Evolutionary conservation across 2,888 invertebrate genomes (phyloP).

Genomic region (Noctua pronuba): DNA sequence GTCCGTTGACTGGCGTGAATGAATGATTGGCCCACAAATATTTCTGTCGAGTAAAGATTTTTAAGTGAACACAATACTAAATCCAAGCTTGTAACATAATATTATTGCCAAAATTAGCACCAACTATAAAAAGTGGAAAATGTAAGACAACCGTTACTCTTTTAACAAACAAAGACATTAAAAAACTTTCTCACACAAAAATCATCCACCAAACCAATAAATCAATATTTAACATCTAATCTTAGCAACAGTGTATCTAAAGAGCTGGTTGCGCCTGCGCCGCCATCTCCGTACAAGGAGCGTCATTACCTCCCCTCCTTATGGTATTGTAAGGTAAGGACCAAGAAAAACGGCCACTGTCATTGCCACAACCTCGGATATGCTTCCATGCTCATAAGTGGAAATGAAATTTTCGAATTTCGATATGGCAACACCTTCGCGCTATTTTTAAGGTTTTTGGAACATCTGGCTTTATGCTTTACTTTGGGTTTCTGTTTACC

Average conservation of each 20-base stretch:
- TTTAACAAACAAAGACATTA: neutral
- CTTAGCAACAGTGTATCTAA: constrained; percentile 42
- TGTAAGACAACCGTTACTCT: too few species aligned
- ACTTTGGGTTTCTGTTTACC: constrained; percentile 28
- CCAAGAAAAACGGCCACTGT: constrained; percentile 79
- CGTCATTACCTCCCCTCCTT: constrained; percentile 79
- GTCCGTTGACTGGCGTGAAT: neutral
- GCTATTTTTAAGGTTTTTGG: constrained; percentile 52
- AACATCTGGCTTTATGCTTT: constrained; percentile 54
- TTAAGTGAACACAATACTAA: neutral
- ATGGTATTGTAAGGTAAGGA: constrained; percentile 83
- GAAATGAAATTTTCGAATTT: constrained; percentile 78
- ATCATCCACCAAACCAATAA: neutral
- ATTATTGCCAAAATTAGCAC: neutral
- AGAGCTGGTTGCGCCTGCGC: constrained; percentile 43
- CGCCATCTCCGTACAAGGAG: constrained; percentile 75
- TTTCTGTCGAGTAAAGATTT: neutral
- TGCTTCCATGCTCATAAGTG: constrained; percentile 66
- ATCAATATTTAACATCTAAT: constrained; percentile 48
- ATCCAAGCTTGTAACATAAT: neutral
- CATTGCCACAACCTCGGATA: constrained; percentile 80
- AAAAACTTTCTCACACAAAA: neutral
- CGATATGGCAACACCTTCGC: constrained; percentile 52
- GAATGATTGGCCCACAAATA: neutral
- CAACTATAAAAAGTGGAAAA: too few species aligned